These are phyloP conservation scores for Hassar affinis DNA, from an alignment of 2,113 vertebrate species.

Conservation along the genomic window DNA sequence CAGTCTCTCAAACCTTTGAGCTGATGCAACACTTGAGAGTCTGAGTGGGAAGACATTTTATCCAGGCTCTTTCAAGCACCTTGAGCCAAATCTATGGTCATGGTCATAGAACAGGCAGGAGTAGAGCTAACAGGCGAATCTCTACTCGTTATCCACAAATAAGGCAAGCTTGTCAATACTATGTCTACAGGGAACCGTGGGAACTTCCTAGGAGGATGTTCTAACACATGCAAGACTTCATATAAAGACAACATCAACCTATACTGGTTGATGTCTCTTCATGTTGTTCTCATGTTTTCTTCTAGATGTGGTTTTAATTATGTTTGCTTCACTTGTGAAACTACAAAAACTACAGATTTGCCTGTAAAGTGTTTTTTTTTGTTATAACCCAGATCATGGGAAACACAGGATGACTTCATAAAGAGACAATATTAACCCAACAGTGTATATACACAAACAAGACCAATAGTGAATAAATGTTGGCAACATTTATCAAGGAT, in stretches of 20 bases:
- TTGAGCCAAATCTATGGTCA: neutral
- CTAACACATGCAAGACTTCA: neutral
- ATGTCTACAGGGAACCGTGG: neutral
- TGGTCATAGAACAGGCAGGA: neutral
- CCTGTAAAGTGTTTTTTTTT: too few relatives aligned
- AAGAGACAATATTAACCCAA: neutral
- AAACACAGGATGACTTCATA: neutral
- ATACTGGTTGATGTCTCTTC: too few relatives aligned
- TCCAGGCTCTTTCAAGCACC: neutral
- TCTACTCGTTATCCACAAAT: neutral
- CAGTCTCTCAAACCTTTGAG: conserved; percentile 13
- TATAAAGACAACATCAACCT: neutral
- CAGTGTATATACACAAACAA: neutral
- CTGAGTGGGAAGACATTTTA: conserved; percentile 9
- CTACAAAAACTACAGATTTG: too few relatives aligned
- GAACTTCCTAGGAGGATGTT: neutral
- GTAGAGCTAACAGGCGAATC: neutral
- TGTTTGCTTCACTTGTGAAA: too few relatives aligned
- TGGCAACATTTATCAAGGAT: neutral
- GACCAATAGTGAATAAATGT: neutral
- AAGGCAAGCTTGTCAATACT: neutral
- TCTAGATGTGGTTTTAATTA: too few relatives aligned
- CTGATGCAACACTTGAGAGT: conserved; percentile 13
- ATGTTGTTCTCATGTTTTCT: too few relatives aligned
- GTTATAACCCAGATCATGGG: too few relatives aligned